These are phyloP conservation scores for Blomia tropicalis DNA, from an alignment of 2,888 invertebrate genomes.

Conservation along the genomic window DNA sequence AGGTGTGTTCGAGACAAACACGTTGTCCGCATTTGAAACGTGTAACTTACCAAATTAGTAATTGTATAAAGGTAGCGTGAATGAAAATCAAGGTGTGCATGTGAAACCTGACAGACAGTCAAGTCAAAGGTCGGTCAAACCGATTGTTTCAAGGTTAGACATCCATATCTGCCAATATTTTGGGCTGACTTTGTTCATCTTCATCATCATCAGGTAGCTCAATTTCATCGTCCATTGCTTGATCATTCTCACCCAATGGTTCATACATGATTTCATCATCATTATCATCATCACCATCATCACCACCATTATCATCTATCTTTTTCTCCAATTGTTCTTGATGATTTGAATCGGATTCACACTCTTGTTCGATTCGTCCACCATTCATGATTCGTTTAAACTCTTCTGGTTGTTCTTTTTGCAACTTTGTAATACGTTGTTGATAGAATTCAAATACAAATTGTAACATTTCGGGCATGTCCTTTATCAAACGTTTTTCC, in stretches of 20 bases:
- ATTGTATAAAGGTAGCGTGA: no score
- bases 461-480: constrained; percentile 88
- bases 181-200: neutral
- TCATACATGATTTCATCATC: constrained; percentile 20
- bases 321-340: neutral
- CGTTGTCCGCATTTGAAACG: no score
- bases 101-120: no score
- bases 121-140: no score
- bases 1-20: no score
- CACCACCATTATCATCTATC: neutral
- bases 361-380: neutral
- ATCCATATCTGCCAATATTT: neutral
- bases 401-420: constrained; percentile 17
- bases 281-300: neutral
- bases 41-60: no score
- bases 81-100: no score
- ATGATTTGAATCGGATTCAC: neutral
- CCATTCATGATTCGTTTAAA: constrained; percentile 17
- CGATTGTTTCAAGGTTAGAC: no score
- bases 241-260: constrained; percentile 19
- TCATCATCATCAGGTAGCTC: neutral
- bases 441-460: constrained; percentile 86
- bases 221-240: constrained; percentile 9
- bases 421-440: constrained; percentile 46
- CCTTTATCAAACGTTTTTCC: constrained; percentile 41